phyloP scores from a whole-genome alignment of 2,888 invertebrate genomes.

The Netelia melanura region DNA sequence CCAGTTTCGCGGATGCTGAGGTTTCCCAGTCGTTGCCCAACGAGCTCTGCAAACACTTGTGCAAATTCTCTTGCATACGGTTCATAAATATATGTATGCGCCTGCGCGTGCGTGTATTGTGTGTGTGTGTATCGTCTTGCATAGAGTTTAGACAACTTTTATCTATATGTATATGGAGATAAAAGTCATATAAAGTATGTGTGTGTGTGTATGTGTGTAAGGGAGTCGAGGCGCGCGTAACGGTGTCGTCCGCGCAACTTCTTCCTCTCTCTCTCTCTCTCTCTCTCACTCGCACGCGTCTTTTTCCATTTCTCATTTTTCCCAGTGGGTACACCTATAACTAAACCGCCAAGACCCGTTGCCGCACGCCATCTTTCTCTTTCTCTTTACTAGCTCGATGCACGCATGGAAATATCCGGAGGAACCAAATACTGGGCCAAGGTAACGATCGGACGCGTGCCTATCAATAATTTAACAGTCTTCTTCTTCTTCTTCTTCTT shows the following conservation, averaged over 20 bases:
- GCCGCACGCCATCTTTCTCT: background rate
- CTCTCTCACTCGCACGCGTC: background rate
- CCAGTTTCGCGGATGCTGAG: slow-evolving; percentile 39
- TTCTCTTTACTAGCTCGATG: background rate
- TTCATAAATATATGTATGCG: background rate
- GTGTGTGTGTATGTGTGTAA: slow-evolving; percentile 9
- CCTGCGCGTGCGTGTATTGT: background rate
- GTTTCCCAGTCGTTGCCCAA: slow-evolving; percentile 13
- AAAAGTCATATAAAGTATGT: background rate
- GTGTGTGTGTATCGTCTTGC: background rate
- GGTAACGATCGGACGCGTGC: slow-evolving; percentile 44
- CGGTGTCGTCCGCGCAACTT: slow-evolving; percentile 54
- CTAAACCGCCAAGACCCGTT: slow-evolving; percentile 65
- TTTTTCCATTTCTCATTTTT: slow-evolving; percentile 2
- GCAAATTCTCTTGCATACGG: background rate
- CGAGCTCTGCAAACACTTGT: background rate
- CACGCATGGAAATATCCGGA: slow-evolving; percentile 42
- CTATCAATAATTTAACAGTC: background rate
- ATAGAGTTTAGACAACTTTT: background rate
- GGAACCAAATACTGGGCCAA: slow-evolving; percentile 65
- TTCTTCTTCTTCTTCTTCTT: background rate
- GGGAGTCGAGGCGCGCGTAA: slow-evolving; percentile 47
- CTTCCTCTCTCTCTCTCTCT: slow-evolving; percentile 30
- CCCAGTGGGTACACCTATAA: slow-evolving; percentile 15
- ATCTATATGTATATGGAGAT: background rate